Base-by-base conservation (phyloP, 2,113 vertebrate species). In the Axis porcinus region DNA sequence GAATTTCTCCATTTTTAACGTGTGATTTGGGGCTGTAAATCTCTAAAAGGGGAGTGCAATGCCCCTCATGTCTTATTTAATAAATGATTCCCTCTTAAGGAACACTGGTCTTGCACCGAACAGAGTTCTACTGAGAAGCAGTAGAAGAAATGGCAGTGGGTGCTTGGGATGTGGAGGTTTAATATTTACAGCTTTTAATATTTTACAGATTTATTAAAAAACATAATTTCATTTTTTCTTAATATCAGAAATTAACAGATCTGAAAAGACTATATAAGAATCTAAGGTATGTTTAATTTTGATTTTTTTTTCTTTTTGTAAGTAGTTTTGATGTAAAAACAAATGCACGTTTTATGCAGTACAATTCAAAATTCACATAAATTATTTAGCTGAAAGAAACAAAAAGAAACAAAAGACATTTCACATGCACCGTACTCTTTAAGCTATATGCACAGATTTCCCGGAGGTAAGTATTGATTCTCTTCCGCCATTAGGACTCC, bases 351-450 rank as follows among this genome's bases (percentile, higher is more conserved):
- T 94, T 70, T 95, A 45, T 33, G 9, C 8, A 87, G 36, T 79
- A 54, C 23, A 90, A 82, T 54, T 87, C 74, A 97, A 97, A 95
- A 92, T 15, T 67, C 64, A n/a, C 7, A 95, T 87, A 25, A 30
- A 92, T 91, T 88, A 93, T 89, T 94, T 90, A 91, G 50, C 67
- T 74, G 12, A 96, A 93, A 79, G 52, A 86, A 94, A 67, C 55
- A 83, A 67, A 94, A 83, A 76, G 27, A 70, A 84, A 88, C 19
- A 47, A 4, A 50, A 95, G 54, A 82, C 76, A 82, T 86, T 60
- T 76, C 7, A n/a, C 1, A 4, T 57, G 8, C 16, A 15, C 12
- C n/a, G 6, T 90, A 60, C 79, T 62, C 79, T 43, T 87, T 7
- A 94, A 89, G 12, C 6, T 52, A 45, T n/a, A 45, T 13, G 74